These are phyloP conservation scores for Microctonus aethiopoides DNA, from an alignment of 2,888 invertebrate genomes.

Conservation along the genomic window DNA sequence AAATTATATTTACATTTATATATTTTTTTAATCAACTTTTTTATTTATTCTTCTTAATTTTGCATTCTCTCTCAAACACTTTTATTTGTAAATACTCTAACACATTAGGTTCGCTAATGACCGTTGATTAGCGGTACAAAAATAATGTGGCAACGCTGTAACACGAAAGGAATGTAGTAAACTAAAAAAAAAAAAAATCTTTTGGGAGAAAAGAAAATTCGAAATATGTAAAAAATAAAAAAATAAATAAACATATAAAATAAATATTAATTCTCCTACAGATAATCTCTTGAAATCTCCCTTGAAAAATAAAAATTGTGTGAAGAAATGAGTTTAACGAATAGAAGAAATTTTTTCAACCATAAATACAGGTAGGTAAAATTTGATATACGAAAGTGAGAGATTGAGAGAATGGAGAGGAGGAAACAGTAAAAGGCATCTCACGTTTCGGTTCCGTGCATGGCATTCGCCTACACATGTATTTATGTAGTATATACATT, in stretches of 20 bases:
- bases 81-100: slow-evolving; percentile 13
- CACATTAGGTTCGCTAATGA: background rate
- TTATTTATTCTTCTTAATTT: background rate
- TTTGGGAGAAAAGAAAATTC: background rate
- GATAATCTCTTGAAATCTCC: background rate
- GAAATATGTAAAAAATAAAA: background rate
- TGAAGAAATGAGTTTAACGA: background rate
- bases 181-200: background rate
- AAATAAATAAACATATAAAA: background rate
- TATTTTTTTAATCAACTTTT: background rate
- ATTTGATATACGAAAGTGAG: slow-evolving; percentile 16
- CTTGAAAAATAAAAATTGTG: background rate
- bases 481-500: too few species aligned
- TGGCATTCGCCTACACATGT: slow-evolving; percentile 22
- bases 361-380: slow-evolving; percentile 38
- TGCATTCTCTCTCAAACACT: background rate
- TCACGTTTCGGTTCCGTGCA: slow-evolving; percentile 25
- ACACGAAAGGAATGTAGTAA: slow-evolving; percentile 14
- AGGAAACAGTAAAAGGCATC: slow-evolving; percentile 14
- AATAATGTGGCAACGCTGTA: background rate
- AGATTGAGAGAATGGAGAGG: slow-evolving; percentile 1
- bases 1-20: background rate
- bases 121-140: background rate
- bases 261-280: background rate
- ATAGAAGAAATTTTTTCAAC: slow-evolving; percentile 6